Evolutionary conservation across 2,113 vertebrate genomes (phyloP), one percentile per base, ranked within the genome.

Genomic region (Carassius auratus): DNA sequence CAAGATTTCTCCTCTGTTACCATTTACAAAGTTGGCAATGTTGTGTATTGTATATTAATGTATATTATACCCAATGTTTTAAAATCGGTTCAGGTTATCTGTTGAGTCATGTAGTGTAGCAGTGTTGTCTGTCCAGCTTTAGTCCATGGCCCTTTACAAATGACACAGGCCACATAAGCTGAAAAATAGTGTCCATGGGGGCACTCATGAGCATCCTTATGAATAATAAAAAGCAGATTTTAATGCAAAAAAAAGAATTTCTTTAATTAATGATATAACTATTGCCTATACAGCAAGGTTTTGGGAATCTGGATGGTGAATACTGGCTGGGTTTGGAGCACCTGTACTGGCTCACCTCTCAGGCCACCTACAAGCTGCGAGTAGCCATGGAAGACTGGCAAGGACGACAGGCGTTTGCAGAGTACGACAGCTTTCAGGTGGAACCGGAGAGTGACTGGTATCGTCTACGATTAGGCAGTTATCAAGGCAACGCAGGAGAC

Each of bases 311-410:
- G 0, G 96, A 96, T 15, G 96, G 96, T 1, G 97, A 98, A 88
- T 96, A 97, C 84, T 98, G 97, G 97, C 94, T 98, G 26, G 97
- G 97, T 4, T 91, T 97, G 84, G 97, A 97, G 85, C 93, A 95
- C 23, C 93, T 96, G 26, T 92, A 96, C 89, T 96, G 95, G 94
- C 89, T 98, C 84, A 95, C 95, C 6, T 94, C 92, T 77, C 96
- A 96, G 92, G 91, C 87, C 84, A 91, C 91, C 30, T 96, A 97
- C 21, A 95, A 95, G 90, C 91, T 98, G 4, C 93, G 94, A 12
- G 94, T 97, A 81, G 88, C 92, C 13, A 90, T 98, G 90, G 96
- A 98, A 82, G 97, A 98, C 90, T 98, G 97, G 97, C 95, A 95
- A 33, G 96, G 96, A 1, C 93, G 94, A 0, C 90, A 94, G 75